Percentiles rank a stretch among this genome's conserved stretches.
phyloP scores from a whole-genome alignment of 1,140 invertebrate species.

The Teleogryllus occipitalis region DNA sequence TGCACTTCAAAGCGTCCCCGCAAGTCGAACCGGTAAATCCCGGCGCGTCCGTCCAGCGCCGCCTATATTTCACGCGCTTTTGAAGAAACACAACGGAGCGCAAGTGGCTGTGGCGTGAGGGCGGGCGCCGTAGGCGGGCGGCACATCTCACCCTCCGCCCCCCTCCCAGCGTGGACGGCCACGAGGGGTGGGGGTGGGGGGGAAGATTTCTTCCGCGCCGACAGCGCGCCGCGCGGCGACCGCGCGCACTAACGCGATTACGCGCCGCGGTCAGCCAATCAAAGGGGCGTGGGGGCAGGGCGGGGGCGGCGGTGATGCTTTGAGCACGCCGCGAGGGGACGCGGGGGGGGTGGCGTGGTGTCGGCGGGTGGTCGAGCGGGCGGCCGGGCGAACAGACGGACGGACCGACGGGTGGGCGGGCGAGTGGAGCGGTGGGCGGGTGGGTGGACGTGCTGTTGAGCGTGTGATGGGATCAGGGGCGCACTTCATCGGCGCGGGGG shows the following conservation, averaged over 20 bases:
- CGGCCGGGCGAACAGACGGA: not conserved
- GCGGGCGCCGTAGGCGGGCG: too few relatives aligned
- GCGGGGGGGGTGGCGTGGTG: too few relatives aligned
- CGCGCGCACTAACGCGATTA: constrained; percentile 33
- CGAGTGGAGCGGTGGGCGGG: not conserved
- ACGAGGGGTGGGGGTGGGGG: not conserved
- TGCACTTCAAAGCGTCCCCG: not conserved
- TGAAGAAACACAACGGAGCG: not conserved
- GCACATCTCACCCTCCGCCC: constrained; percentile 11
- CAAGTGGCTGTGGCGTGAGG: not conserved
- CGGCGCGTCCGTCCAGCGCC: not conserved
- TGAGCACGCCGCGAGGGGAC: too few relatives aligned
- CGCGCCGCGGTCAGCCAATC: constrained; percentile 10
- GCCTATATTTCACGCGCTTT: constrained; percentile 11
- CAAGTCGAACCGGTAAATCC: constrained; percentile 3
- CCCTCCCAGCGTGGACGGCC: constrained; percentile 21
- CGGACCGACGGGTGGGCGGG: not conserved
- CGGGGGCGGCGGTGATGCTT: not conserved
- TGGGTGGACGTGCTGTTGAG: not conserved
- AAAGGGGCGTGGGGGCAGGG: not conserved
- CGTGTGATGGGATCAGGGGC: not conserved
- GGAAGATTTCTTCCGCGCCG: not conserved
- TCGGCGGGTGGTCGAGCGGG: too few relatives aligned
- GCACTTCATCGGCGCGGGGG: not conserved
- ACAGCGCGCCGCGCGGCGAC: constrained; percentile 11